Conservation (phyloP, 2,888 invertebrate genomes). For the Oligia latruncula region DNA sequence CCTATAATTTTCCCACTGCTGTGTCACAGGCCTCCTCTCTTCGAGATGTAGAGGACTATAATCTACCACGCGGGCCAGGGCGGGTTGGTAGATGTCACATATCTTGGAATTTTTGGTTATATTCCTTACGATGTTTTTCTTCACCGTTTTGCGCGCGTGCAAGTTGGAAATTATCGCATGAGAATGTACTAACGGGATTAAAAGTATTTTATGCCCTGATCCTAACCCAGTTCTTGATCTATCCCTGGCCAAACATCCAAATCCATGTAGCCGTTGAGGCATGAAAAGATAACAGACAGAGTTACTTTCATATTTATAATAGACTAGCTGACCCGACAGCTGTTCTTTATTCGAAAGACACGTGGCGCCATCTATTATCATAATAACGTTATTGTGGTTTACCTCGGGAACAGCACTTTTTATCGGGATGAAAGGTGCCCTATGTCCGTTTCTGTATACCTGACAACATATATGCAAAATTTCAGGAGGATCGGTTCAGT, state of each 20-base stretch:
- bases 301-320: not conserved
- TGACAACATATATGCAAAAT: no score
- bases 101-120: no score
- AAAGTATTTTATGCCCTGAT: not conserved
- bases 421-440: no score
- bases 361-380: no score
- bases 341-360: no score
- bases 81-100: not conserved
- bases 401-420: no score
- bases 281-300: not conserved
- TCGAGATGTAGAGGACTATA: not conserved
- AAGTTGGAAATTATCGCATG: not conserved
- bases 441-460: no score
- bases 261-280: not conserved
- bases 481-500: no score
- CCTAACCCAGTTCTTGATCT: not conserved
- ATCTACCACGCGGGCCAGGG: not conserved
- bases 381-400: no score
- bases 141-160: not conserved
- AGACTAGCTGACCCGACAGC: no score
- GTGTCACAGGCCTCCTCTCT: not conserved
- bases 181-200: not conserved
- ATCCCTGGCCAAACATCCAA: not conserved
- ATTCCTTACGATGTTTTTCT: not conserved
- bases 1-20: not conserved